phyloP scores from a whole-genome alignment of 2,113 vertebrate species.

The Nansenia antarctica region DNA sequence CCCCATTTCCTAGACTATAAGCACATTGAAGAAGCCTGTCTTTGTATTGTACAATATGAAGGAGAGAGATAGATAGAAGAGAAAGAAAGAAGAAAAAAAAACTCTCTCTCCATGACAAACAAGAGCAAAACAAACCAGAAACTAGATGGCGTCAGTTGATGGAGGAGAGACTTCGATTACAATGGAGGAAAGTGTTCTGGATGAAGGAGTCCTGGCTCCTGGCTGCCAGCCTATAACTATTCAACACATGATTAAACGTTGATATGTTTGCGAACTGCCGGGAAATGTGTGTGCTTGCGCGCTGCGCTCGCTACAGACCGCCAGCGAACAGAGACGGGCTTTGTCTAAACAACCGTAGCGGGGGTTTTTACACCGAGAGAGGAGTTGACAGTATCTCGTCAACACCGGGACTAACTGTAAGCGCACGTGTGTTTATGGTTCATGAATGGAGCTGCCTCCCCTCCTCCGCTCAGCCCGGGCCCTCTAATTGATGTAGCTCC shows the following conservation, averaged over 20 bases:
- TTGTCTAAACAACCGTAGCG: no score
- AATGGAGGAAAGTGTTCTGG: no score
- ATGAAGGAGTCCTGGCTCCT: no score
- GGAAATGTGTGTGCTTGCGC: neutral
- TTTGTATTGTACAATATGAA: no score
- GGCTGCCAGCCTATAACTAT: neutral
- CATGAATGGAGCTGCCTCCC: conserved; percentile 32
- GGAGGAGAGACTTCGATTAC: no score
- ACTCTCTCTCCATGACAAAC: neutral
- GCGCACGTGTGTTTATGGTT: conserved; percentile 25
- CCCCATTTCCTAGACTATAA: conserved; percentile 27
- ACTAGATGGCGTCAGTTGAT: neutral
- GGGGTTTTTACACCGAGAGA: no score
- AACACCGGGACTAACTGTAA: neutral
- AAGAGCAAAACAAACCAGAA: no score
- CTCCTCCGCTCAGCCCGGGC: no score
- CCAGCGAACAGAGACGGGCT: neutral
- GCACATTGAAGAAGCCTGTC: conserved; percentile 26
- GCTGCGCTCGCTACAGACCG: neutral
- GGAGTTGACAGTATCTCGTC: no score
- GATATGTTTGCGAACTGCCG: no score
- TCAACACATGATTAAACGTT: no score
- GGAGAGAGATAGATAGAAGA: neutral
- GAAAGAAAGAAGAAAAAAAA: neutral
- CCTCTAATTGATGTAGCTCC: conserved; percentile 46